Base-by-base conservation (phyloP, 2,888 invertebrate species). In the Scrobipalpa atriplicella region DNA sequence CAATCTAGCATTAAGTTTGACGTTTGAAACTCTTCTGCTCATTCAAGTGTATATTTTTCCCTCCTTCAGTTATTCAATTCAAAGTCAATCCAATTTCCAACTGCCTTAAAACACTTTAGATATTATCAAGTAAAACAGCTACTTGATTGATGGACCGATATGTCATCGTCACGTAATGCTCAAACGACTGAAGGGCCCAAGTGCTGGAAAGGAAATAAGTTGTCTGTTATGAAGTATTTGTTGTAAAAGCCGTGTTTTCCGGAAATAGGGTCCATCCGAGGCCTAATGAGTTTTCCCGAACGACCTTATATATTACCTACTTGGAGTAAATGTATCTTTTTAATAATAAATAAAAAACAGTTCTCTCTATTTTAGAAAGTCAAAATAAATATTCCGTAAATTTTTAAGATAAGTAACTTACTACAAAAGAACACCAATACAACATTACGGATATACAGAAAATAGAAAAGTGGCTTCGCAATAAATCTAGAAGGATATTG, bases 401-500 rank as follows among this genome's bases (percentile, higher is more conserved):
- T n/a, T n/a, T n/a, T n/a, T n/a, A n/a, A n/a, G n/a, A n/a, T n/a
- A n/a, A n/a, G n/a, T n/a, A n/a, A n/a, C n/a, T n/a, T n/a, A n/a
- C n/a, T n/a, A n/a, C n/a, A 3, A 38, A 38, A 38, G 38, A 38
- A 6, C 16, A 5, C 16, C 16, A 16, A 5, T 16, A 47, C 47
- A 16, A 47, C 5, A 3, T 47, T 16, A 6, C 7, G 13, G 9
- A 5, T 29, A 52, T 41, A 0, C 29, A 13, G 13, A 11, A 56
- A 56, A 56, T 29, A 58, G 38, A 38, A n/a, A 11, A 56, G 9
- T 2, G 36, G 38, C 29, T 38, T 7, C 13, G 36, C 36, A 56
- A 58, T 36, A 58, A n/a, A 58, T 58, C 38, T 38, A 36, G 38
- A 58, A 16, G 36, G 21, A 36, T n/a, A 16, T 58, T 58, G 58